A percentile compares a stretch with the other conserved stretches of the same genome.
Conservation (phyloP, 30 jellyfish, hydroid and myxozoan species). For the Turritopsis dohrnii region DNA sequence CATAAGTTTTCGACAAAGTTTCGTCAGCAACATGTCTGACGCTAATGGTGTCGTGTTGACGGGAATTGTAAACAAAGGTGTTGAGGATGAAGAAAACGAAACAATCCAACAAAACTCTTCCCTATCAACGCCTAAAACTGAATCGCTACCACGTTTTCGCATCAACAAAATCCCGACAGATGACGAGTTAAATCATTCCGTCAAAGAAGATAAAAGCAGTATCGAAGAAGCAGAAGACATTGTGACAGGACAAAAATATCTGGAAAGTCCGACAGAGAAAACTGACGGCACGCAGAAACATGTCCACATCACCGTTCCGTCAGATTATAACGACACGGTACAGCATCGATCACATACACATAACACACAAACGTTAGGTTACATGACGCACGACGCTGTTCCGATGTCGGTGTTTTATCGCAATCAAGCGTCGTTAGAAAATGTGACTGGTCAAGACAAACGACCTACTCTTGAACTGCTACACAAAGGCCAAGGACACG, state of each 20-base stretch:
- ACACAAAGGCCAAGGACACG: slow-evolving; percentile 58
- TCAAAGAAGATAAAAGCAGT: background rate
- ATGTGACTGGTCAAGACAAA: slow-evolving; percentile 33
- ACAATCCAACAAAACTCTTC: background rate
- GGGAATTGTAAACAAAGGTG: background rate
- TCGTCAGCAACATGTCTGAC: background rate
- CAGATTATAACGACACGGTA: slow-evolving; percentile 32
- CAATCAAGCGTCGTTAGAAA: slow-evolving; percentile 73
- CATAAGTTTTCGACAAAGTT: too few species aligned
- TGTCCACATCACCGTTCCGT: slow-evolving; percentile 30
- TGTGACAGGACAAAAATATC: background rate
- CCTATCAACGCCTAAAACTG: background rate
- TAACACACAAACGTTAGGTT: slow-evolving; percentile 67
- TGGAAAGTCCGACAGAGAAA: slow-evolving; percentile 9
- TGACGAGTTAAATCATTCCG: background rate
- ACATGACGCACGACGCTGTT: slow-evolving; percentile 94
- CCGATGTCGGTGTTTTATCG: slow-evolving; percentile 95
- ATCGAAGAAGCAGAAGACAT: background rate
- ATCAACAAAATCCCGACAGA: slow-evolving; percentile 10
- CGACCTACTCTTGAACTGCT: slow-evolving; percentile 91
- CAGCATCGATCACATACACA: slow-evolving; percentile 46
- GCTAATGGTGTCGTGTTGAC: background rate
- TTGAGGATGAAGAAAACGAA: background rate
- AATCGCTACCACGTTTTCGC: slow-evolving; percentile 13
- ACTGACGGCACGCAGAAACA: slow-evolving; percentile 26